Evolutionary conservation across 2,113 vertebrate genomes (phyloP), one percentile per base, ranked within the genome.

Genomic region (Gambusia holbrooki): DNA sequence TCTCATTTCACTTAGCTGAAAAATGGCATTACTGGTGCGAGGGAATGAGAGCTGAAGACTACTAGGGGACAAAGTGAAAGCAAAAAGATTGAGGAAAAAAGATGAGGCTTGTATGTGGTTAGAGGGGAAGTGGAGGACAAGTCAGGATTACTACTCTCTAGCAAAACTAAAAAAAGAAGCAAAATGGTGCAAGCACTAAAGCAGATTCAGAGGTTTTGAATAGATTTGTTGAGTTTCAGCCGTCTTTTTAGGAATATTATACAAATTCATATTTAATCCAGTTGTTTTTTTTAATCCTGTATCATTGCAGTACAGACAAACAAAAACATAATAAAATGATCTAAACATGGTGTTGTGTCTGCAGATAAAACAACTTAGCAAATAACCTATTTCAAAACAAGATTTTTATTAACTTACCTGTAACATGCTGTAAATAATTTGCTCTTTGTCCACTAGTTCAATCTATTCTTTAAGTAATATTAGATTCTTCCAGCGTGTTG

Each of bases 11-110:
- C 84, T 85, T 81, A 60, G 65, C 69, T 75, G 77, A 63, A 84
- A 87, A 89, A 90, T 79, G 76, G 86, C 82, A 91, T 90, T 78
- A 90, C 88, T 82, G 68, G 72, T 0, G 19, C 3, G 4, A 77
- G 80, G 89, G 87, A 90, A 89, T 90, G 83, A 90, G 74, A 85
- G 83, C 79, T 84, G 81, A 83, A 77, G 58, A 71, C n/a, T 77
- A 25, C 2, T 27, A 62, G 68, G 72, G 40, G 65, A 22, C 51
- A 70, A 71, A 54, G 66, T 45, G 29, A 62, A 66, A 76, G 60
- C 70, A 67, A 65, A 81, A 17, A 67, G 62, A 76, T 68, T 2
- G 19, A 40, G 19, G 22, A 35, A 67, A 61, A 73, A 72, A 71
- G n/a, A 60, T 30, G 29, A 30, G 29, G 29, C 29, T 30, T 30